phyloP scores from a whole-genome alignment of 2,113 vertebrate genomes.

The Diglossa brunneiventris region DNA sequence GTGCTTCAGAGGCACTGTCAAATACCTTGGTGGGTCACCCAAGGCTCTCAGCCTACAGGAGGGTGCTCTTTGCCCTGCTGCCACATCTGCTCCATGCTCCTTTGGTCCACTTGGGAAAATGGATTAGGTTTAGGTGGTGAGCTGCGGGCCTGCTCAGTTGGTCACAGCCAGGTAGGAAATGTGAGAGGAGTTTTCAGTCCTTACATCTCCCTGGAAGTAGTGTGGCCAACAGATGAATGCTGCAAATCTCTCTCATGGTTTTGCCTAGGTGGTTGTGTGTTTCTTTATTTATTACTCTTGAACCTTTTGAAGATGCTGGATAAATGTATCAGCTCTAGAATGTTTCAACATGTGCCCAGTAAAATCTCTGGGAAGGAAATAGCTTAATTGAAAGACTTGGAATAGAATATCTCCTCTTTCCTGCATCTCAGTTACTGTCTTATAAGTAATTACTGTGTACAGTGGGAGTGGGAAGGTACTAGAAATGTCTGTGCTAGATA shows the following conservation, averaged over 20 bases:
- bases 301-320: neutral
- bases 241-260: neutral
- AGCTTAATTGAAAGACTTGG: neutral
- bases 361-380: neutral
- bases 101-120: neutral
- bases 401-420: neutral
- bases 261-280: neutral
- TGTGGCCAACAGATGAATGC: neutral
- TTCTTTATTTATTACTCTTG: neutral
- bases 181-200: neutral
- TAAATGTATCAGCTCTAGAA: neutral
- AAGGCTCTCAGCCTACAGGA: neutral
- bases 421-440: neutral
- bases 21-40: neutral
- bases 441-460: neutral
- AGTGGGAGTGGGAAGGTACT: neutral
- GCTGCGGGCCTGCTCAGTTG: neutral
- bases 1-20: fast-evolving
- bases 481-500: neutral
- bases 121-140: neutral
- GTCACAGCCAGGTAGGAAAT: neutral
- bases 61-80: neutral
- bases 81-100: neutral
- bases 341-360: neutral
- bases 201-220: neutral